phyloP scores from a whole-genome alignment of 2,797 vertebrate genomes.

The Falco novaeseelandiae region DNA sequence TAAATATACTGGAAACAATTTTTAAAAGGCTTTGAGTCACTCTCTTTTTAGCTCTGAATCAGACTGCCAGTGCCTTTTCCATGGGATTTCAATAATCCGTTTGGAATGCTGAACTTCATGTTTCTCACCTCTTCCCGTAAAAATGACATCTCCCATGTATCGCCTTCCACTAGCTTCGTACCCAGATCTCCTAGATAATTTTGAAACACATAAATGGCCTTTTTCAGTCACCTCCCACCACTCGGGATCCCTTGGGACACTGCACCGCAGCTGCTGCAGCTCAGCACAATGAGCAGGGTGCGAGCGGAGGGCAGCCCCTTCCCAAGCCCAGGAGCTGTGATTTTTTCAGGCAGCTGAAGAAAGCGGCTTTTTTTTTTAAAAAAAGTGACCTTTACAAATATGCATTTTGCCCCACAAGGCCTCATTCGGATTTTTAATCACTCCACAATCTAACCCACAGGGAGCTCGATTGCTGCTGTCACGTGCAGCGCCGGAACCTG shows the following conservation, averaged over 20 bases:
- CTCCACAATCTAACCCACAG: neutral
- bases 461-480: neutral
- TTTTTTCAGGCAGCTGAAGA: neutral
- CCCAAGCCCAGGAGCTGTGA: neutral
- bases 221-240: neutral
- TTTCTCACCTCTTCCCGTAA: neutral
- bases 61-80: neutral
- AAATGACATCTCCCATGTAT: neutral
- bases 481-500: neutral
- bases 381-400: neutral
- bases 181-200: neutral
- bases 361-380: neutral
- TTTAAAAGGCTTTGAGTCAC: neutral
- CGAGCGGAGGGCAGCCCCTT: neutral
- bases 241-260: neutral
- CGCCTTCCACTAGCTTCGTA: neutral
- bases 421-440: neutral
- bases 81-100: neutral
- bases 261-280: neutral
- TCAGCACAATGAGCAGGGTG: neutral
- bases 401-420: neutral
- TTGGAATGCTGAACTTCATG: neutral
- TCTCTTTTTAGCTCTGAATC: neutral
- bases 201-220: neutral
- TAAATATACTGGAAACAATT: neutral